Evolutionary conservation across 2,888 invertebrate species (phyloP), one percentile per base, ranked within the genome.

Genomic region (Automeris io): DNA sequence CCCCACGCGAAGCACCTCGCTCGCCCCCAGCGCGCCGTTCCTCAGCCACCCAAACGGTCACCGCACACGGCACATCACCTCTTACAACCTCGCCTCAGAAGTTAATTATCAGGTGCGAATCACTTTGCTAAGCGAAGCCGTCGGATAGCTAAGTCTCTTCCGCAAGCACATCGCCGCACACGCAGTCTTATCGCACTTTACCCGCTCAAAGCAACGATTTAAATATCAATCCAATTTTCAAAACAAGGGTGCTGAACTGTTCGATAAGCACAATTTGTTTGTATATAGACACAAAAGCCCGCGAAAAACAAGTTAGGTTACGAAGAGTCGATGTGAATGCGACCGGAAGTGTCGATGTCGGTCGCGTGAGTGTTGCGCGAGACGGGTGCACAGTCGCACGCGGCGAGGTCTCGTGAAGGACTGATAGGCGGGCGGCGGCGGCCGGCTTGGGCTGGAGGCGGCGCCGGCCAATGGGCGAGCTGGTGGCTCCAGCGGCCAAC

Each of bases 21-120:
- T 65, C 51, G 70, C 72, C 61, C 73, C 78, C 75, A 72, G 73
- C 65, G 56, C 69, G 70, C 39, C 33, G 46, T 43, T 47, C 42
- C 21, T 13, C 22, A 16, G 34, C 19, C 33, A 33, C 43, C 33
- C 34, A 22, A 18, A 26, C 35, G 26, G 37, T 35, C 34, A 32
- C 24, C 33, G 39, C 35, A 43, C 43, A 37, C 37, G 45, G 29
- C 29, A 29, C 29, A 29, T 29, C 29, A 29, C 29, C 29, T 29
- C 21, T 33, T n/a, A n/a, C 9, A 23, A 34, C 34, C 29, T 29
- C 21, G 23, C 21, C 13, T 23, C 23, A 21, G 23, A 16, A 23
- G 34, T 34, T 21, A 22, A 29, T 29, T 8, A 16, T 29, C 29
- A 29, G 16, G n/a, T 5, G 3, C 8, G 16, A 29, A 29, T 29